phyloP scores from a whole-genome alignment of 2,888 invertebrate species.

The Acanthoscelides obtectus region DNA sequence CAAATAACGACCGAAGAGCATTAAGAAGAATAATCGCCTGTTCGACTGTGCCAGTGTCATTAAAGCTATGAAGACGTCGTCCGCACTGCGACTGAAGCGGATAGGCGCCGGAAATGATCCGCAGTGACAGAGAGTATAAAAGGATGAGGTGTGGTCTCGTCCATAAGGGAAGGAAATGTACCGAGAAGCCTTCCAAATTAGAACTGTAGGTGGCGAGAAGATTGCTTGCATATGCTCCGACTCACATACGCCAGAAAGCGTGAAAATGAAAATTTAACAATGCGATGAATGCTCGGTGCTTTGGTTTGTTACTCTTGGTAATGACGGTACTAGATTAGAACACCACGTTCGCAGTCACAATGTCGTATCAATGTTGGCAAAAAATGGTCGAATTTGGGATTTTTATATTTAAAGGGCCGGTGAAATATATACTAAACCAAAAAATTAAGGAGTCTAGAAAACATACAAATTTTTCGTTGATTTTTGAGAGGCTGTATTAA shows the following conservation, averaged over 20 bases:
- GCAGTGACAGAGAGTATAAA: background rate
- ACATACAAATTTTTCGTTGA: too few species aligned
- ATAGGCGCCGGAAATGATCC: background rate
- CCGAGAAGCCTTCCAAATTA: background rate
- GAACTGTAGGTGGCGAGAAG: background rate
- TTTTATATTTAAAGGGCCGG: too few species aligned
- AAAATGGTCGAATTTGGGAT: too few species aligned
- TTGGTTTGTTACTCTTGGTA: too few species aligned
- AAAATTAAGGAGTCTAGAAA: too few species aligned
- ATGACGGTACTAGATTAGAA: too few species aligned
- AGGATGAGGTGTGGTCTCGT: background rate
- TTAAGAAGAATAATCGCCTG: too few species aligned
- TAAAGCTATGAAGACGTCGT: background rate
- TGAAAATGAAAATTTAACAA: background rate
- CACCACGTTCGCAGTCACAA: too few species aligned
- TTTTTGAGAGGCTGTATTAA: too few species aligned
- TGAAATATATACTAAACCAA: too few species aligned
- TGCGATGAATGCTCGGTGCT: background rate
- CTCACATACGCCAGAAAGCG: background rate
- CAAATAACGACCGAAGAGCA: too few species aligned
- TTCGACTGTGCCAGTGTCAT: background rate
- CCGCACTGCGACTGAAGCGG: background rate
- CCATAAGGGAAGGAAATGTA: background rate
- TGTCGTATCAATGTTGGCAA: too few species aligned
- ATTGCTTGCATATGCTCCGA: background rate